These are phyloP conservation scores for Lithophane semibrunnea DNA, from an alignment of 2,888 invertebrate species.

Conservation along the genomic window DNA sequence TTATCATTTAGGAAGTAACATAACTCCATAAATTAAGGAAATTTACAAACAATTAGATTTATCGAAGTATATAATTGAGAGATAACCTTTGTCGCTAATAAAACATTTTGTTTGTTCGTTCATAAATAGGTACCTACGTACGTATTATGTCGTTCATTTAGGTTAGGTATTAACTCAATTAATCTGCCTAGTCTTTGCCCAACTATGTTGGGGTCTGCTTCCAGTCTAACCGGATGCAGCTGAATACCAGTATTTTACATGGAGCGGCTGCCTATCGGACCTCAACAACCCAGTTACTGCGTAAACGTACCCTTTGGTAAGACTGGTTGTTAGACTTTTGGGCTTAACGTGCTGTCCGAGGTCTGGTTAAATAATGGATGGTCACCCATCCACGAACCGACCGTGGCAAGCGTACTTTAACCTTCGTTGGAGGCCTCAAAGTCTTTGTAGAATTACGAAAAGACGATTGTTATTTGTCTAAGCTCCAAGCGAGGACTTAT, in stretches of 20 bases:
- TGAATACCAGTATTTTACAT: neutral
- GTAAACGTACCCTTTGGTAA: neutral
- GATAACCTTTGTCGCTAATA: conserved; percentile 17
- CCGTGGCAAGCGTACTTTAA: neutral
- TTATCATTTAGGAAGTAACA: neutral
- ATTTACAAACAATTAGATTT: neutral
- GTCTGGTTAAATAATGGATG: neutral
- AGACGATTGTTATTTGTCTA: no score
- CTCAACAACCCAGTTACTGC: neutral
- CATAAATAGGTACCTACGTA: neutral
- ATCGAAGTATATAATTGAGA: neutral
- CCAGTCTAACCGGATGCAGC: neutral
- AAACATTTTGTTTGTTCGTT: conserved; percentile 1
- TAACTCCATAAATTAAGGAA: neutral
- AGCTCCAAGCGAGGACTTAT: no score
- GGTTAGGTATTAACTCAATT: neutral
- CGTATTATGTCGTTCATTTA: neutral
- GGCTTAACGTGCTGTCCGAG: neutral
- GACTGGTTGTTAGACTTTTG: neutral
- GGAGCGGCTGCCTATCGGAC: neutral
- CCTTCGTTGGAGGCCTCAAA: neutral
- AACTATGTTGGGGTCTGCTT: neutral
- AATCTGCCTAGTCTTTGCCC: neutral
- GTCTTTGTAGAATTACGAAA: no score
- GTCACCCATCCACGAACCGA: neutral